Evolutionary conservation across 2,113 vertebrate species (phyloP).

Genomic region (Hydrochoerus hydrochaeris): DNA sequence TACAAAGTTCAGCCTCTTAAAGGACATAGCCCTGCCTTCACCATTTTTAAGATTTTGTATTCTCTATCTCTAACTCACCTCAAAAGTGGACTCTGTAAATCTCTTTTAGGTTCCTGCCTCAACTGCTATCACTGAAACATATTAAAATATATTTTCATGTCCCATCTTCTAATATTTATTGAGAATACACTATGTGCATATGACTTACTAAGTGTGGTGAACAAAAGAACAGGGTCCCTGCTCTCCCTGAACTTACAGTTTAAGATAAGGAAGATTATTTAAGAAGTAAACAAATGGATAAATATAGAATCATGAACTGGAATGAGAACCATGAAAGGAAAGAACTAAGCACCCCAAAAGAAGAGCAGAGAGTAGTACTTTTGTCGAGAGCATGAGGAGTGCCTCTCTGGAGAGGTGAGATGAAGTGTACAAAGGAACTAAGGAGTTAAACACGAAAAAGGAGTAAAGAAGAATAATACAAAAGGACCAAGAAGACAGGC

Average conservation of each 20-base stretch:
- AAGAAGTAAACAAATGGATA: not conserved
- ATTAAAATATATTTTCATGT: not conserved
- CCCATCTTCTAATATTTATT: not conserved
- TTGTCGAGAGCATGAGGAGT: not conserved
- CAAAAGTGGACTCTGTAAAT: not conserved
- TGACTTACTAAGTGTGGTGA: not conserved
- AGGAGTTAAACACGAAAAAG: not conserved
- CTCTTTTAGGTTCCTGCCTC: not conserved
- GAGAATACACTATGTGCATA: not conserved
- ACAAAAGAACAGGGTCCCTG: not conserved
- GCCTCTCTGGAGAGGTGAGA: not conserved
- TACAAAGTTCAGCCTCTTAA: not conserved
- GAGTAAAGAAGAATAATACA: not conserved
- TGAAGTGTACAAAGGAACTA: not conserved
- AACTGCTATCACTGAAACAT: not conserved
- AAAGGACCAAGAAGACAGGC: not conserved
- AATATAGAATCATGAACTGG: not conserved
- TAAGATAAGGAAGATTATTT: not conserved
- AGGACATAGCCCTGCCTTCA: not conserved
- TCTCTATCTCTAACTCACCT: not conserved
- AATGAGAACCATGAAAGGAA: not conserved
- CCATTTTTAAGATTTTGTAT: not conserved
- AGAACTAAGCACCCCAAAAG: not conserved
- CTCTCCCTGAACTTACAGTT: not conserved
- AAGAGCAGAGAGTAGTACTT: not conserved